A percentile compares a stretch with the other conserved stretches of the same genome.
Conservation (phyloP, 92 coral and sea anemone genomes). For the Palythoa grandiflora region DNA sequence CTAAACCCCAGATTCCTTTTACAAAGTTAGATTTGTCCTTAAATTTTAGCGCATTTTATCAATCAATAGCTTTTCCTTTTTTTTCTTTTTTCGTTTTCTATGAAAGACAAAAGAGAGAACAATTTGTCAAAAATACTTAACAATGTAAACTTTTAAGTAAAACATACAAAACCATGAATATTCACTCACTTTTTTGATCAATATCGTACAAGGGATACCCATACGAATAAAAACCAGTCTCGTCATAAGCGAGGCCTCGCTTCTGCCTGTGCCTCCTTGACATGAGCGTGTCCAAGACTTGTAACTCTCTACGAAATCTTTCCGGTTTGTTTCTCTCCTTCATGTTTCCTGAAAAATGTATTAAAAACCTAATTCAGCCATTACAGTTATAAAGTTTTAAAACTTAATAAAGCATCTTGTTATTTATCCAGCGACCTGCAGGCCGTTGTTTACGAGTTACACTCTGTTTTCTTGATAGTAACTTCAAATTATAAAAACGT, state of each 20-base stretch:
- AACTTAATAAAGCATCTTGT: no score
- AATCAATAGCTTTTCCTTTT: no score
- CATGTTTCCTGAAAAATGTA: background rate
- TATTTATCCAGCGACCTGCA: no score
- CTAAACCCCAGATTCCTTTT: no score
- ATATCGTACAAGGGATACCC: constrained; percentile 27
- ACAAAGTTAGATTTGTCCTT: no score
- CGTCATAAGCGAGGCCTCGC: constrained; percentile 16
- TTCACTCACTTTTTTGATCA: constrained; percentile 10
- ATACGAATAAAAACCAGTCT: constrained; percentile 22
- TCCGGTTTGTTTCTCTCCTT: background rate
- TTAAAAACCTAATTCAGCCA: background rate
- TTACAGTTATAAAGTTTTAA: no score
- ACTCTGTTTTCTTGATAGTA: no score
- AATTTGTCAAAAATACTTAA: background rate
- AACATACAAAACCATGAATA: background rate
- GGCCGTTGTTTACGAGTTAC: no score
- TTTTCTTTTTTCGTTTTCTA: background rate
- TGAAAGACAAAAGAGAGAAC: background rate
- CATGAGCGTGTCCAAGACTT: constrained; percentile 8
- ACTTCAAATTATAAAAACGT: no score
- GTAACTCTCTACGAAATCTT: constrained; percentile 27
- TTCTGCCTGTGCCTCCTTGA: background rate
- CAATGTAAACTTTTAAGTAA: background rate
- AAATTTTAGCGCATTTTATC: no score